A percentile compares a stretch with the other conserved stretches of the same genome.
These are phyloP conservation scores for Dromius quadrimaculatus DNA, from an alignment of 2,888 invertebrate species.

Conservation along the genomic window DNA sequence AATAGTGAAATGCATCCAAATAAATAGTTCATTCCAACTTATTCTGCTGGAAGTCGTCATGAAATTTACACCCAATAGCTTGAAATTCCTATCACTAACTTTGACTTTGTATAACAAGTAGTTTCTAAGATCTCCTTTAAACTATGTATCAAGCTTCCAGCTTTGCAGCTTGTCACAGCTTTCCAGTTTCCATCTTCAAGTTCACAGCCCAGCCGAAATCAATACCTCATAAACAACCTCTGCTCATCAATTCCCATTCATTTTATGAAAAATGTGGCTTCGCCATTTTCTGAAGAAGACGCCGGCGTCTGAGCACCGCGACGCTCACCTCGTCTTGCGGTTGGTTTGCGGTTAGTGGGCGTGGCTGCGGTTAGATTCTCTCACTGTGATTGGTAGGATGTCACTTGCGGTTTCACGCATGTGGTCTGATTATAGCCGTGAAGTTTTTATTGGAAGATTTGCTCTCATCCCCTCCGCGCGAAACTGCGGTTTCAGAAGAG, in stretches of 20 bases:
- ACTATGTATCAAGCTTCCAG: slow-evolving; percentile 4
- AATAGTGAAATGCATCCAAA: too few relatives aligned
- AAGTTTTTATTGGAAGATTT: slow-evolving; percentile 65
- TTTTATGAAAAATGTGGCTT: slow-evolving; percentile 21
- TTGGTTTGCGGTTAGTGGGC: slow-evolving; percentile 76
- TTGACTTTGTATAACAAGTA: too few relatives aligned
- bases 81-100: too few relatives aligned
- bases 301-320: slow-evolving; percentile 64
- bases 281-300: slow-evolving; percentile 49
- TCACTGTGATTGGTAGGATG: slow-evolving; percentile 71
- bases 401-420: slow-evolving; percentile 71
- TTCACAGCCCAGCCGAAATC: slow-evolving; percentile 18
- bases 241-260: background rate
- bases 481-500: slow-evolving; percentile 38
- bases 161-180: too few relatives aligned
- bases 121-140: background rate
- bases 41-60: too few relatives aligned
- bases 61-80: too few relatives aligned
- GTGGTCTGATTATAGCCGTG: slow-evolving; percentile 65
- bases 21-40: too few relatives aligned
- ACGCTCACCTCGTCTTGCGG: slow-evolving; percentile 67
- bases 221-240: slow-evolving; percentile 16
- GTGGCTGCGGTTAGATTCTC: slow-evolving; percentile 74
- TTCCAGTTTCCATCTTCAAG: slow-evolving; percentile 12
- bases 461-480: slow-evolving; percentile 50